phyloP scores from a whole-genome alignment of 2,113 vertebrate genomes.

The Ictidomys tridecemlineatus region DNA sequence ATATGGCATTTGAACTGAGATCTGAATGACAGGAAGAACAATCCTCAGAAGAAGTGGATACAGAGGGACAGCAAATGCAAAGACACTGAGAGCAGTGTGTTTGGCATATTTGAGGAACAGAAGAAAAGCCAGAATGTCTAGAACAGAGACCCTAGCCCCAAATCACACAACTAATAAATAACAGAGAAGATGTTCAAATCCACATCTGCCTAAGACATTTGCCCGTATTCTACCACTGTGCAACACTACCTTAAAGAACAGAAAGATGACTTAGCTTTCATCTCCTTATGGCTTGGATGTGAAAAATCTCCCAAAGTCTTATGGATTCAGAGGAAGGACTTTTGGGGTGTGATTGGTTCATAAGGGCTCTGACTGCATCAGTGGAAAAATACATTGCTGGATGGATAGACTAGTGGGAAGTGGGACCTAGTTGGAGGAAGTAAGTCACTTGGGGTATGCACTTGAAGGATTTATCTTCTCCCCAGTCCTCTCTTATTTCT shows the following conservation, averaged over 20 bases:
- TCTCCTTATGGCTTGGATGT: background rate
- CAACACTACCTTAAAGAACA: background rate
- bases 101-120: rapidly evolving
- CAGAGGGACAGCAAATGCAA: background rate
- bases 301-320: too few species aligned
- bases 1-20: background rate
- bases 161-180: background rate
- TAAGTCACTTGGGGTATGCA: too few species aligned
- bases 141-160: background rate
- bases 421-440: too few species aligned
- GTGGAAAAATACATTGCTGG: too few species aligned
- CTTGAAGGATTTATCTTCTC: too few species aligned
- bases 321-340: background rate
- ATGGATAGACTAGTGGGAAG: too few species aligned
- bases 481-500: too few species aligned
- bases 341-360: background rate
- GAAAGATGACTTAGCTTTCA: background rate
- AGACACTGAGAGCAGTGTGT: background rate
- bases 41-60: background rate
- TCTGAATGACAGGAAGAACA: background rate
- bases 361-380: too few species aligned
- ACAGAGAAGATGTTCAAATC: background rate
- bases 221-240: background rate
- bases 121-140: background rate
- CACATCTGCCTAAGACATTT: background rate